Conservation (phyloP, 92 coral and sea anemone species). For the Actinostola sp. region DNA sequence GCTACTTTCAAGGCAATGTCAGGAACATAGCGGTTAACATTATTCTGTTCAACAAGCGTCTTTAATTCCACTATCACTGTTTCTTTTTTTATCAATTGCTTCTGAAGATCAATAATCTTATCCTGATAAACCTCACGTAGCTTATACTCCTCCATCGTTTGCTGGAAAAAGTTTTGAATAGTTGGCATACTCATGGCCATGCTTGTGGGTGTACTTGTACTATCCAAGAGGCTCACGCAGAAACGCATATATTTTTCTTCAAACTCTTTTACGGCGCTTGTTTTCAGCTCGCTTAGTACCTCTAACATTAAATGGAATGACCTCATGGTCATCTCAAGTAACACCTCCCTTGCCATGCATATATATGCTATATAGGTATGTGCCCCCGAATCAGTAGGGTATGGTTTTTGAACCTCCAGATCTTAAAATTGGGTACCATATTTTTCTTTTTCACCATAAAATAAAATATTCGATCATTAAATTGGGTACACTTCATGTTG, state of each 20-base stretch:
- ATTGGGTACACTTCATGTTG: too few species aligned
- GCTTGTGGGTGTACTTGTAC: slow-evolving; percentile 3
- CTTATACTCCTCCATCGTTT: slow-evolving; percentile 3
- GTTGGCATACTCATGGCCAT: background rate
- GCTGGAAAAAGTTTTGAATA: background rate
- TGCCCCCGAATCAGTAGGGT: too few species aligned
- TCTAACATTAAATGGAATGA: background rate
- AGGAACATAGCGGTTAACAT: slow-evolving; percentile 13
- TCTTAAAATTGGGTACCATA: too few species aligned
- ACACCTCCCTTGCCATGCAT: slow-evolving; percentile 1
- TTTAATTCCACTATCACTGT: slow-evolving; percentile 7
- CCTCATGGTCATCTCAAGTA: background rate
- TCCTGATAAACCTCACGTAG: slow-evolving; percentile 8
- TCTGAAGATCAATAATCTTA: slow-evolving; percentile 13
- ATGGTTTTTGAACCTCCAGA: too few species aligned
- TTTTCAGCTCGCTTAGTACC: background rate
- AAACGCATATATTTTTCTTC: background rate
- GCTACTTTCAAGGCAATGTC: slow-evolving; percentile 39
- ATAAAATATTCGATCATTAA: too few species aligned
- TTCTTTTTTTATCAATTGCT: slow-evolving; percentile 9
- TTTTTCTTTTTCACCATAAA: too few species aligned
- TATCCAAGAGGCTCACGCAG: background rate
- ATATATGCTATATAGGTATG: too few species aligned
- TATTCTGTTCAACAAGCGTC: slow-evolving; percentile 11
- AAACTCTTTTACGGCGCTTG: background rate